Evolutionary conservation across 2,888 invertebrate species (phyloP).

Genomic region (Agrochola macilenta): DNA sequence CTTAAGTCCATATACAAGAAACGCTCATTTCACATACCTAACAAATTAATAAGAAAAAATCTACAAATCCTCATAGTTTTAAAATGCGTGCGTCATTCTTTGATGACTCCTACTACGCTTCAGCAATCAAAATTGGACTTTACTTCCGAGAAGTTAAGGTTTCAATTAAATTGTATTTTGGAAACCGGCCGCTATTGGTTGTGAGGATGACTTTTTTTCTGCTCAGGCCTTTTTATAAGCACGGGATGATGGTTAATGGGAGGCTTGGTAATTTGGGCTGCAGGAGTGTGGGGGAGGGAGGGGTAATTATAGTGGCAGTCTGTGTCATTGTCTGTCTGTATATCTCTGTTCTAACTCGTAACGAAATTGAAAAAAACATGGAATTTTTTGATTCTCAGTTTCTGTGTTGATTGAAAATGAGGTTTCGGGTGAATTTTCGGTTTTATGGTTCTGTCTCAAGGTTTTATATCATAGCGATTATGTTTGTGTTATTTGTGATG

Average conservation of each 20-base stretch:
- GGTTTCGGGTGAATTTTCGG: conserved; percentile 55
- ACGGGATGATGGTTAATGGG: conserved; percentile 87
- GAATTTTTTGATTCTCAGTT: conserved; percentile 60
- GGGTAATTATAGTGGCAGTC: conserved; percentile 87
- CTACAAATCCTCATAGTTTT: conserved; percentile 65
- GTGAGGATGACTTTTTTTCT: conserved; percentile 81
- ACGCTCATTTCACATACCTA: conserved; percentile 66
- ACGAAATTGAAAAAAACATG: conserved; percentile 74
- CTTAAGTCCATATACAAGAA: conserved; percentile 62
- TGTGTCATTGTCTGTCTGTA: conserved; percentile 88
- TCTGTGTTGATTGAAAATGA: conserved; percentile 63
- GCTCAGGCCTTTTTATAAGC: conserved; percentile 83
- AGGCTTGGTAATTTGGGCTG: conserved; percentile 84
- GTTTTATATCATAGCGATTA: conserved; percentile 49
- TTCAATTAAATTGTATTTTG: conserved; percentile 65
- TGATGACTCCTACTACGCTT: conserved; percentile 59
- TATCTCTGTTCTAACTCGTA: conserved; percentile 79
- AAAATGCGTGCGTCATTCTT: conserved; percentile 68
- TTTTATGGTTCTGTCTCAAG: conserved; percentile 55
- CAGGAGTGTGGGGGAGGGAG: conserved; percentile 68
- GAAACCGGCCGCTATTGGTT: conserved; percentile 77
- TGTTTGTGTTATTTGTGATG: conserved; percentile 36
- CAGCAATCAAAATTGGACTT: conserved; percentile 48
- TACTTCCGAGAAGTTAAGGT: conserved; percentile 60
- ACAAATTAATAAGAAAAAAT: conserved; percentile 53